These are phyloP conservation scores for Melanargia galathea DNA, from an alignment of 2,888 invertebrate genomes.

Conservation along the genomic window DNA sequence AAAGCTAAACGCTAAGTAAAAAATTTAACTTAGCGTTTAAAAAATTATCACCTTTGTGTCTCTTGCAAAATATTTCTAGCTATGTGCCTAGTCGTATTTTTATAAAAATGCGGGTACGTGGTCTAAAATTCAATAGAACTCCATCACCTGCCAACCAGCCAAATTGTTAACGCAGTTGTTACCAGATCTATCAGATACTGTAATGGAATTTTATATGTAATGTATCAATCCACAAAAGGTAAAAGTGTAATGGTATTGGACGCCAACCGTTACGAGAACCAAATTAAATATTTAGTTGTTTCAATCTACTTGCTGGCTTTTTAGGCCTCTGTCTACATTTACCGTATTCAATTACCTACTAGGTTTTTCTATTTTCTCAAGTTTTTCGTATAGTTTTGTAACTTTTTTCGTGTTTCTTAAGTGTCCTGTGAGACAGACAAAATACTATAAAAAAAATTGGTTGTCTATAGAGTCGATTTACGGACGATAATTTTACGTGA, in stretches of 20 bases:
- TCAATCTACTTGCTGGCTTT: background rate
- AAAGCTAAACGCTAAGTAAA: too few species aligned
- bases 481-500: too few species aligned
- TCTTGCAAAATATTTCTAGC: too few species aligned
- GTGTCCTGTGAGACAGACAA: background rate
- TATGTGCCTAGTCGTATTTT: too few species aligned
- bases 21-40: too few species aligned
- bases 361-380: background rate
- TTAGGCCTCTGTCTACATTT: background rate
- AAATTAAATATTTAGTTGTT: conserved; percentile 15
- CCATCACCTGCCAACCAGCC: background rate
- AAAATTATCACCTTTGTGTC: too few species aligned
- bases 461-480: too few species aligned
- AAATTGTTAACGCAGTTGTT: background rate
- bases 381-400: background rate
- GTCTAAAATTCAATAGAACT: too few species aligned
- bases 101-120: too few species aligned
- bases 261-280: conserved; percentile 4
- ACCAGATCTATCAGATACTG: background rate
- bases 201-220: conserved; percentile 17
- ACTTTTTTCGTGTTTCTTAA: background rate
- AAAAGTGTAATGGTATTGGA: conserved; percentile 7
- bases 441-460: too few species aligned
- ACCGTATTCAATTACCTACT: background rate
- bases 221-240: conserved; percentile 5